Percentiles rank a stretch among this genome's conserved stretches.
Conservation (phyloP, 2,888 invertebrate genomes). For the Scaptomyza parva region DNA sequence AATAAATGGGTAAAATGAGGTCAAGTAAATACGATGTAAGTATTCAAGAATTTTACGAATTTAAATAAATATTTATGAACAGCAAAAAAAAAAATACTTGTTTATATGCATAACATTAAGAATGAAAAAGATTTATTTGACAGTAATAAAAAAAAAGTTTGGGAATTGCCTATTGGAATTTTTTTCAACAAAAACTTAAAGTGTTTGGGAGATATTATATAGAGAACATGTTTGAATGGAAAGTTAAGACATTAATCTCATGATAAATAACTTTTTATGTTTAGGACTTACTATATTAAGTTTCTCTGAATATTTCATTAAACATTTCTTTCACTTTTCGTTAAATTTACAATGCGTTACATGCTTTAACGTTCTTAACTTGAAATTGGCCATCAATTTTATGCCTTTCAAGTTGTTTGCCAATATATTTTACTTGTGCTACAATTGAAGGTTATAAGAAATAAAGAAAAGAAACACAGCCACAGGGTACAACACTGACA, state of each 20-base stretch:
- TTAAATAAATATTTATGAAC: background rate
- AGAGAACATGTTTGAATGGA: background rate
- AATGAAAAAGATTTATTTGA: background rate
- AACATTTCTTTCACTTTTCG: background rate
- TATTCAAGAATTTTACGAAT: slow-evolving; percentile 52
- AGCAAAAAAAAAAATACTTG: background rate
- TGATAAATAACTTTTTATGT: too few species aligned
- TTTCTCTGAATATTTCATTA: too few species aligned
- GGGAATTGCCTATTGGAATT: slow-evolving; percentile 1
- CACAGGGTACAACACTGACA: slow-evolving; percentile 28
- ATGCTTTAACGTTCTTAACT: background rate
- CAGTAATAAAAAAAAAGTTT: background rate
- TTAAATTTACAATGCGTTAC: background rate
- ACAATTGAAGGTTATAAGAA: slow-evolving; percentile 61
- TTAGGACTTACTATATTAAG: too few species aligned
- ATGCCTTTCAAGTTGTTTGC: slow-evolving; percentile 37
- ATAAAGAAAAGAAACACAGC: too few species aligned
- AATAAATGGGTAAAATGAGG: slow-evolving; percentile 86
- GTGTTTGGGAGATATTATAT: background rate
- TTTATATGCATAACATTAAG: background rate
- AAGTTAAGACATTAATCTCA: too few species aligned
- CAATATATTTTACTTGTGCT: slow-evolving; percentile 38
- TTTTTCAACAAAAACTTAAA: background rate
- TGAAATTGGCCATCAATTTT: slow-evolving; percentile 44
- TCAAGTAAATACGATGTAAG: slow-evolving; percentile 86